Conservation (phyloP, 2,113 vertebrate genomes). For the Nothocercus nigrocapillus region DNA sequence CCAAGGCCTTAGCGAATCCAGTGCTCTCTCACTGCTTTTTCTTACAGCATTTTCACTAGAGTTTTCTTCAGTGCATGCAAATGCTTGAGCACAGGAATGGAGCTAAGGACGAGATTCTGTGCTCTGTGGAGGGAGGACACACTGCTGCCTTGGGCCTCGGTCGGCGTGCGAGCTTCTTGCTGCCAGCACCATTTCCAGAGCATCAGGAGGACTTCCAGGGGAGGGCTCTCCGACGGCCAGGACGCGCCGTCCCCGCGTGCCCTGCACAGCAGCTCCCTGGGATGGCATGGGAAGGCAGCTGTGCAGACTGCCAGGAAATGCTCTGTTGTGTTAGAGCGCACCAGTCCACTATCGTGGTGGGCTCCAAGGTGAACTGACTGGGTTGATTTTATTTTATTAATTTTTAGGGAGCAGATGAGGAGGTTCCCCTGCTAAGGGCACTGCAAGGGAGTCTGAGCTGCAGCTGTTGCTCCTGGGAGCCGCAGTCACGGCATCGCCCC, state of each 20-base stretch:
- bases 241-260: too few relatives aligned
- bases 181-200: not conserved
- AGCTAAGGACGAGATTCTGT: not conserved
- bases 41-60: not conserved
- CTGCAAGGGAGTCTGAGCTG: too few relatives aligned
- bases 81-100: not conserved
- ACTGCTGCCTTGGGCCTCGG: rapidly evolving
- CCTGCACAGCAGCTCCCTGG: too few relatives aligned
- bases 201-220: too few relatives aligned
- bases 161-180: not conserved
- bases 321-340: not conserved
- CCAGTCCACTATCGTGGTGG: not conserved
- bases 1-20: not conserved
- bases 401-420: not conserved
- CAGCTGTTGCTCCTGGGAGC: too few relatives aligned
- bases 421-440: too few relatives aligned
- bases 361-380: not conserved
- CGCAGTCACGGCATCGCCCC: too few relatives aligned
- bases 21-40: not conserved
- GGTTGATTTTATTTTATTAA: rapidly evolving
- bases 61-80: not conserved
- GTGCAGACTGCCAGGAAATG: not conserved
- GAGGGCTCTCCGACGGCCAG: too few relatives aligned
- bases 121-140: not conserved
- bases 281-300: not conserved